Conservation (phyloP, 2,888 invertebrate species). For the Hipparchia semele region DNA sequence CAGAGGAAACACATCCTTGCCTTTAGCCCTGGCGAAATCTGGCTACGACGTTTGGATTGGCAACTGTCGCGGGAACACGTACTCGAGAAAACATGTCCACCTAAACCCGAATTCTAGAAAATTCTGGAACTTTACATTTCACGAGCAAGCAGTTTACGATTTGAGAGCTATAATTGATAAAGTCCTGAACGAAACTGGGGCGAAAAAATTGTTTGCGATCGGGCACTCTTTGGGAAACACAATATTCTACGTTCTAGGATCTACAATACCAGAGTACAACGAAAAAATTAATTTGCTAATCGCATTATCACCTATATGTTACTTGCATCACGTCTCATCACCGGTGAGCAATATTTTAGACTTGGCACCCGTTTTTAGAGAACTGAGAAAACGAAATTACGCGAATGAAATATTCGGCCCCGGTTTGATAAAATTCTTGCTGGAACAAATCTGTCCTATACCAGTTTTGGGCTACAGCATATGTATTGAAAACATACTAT, state of each 20-base stretch:
- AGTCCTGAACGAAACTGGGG: slow-evolving; percentile 65
- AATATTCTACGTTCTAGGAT: slow-evolving; percentile 73
- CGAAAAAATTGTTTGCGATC: slow-evolving; percentile 81
- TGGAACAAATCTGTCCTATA: neutral
- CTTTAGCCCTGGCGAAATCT: slow-evolving; percentile 61
- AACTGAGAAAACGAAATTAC: neutral
- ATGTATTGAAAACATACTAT: neutral
- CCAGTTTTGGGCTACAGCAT: neutral
- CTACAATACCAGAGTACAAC: slow-evolving; percentile 77
- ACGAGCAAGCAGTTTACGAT: slow-evolving; percentile 87
- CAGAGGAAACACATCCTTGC: slow-evolving; percentile 53
- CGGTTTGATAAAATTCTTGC: neutral
- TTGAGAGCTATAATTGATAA: slow-evolving; percentile 83
- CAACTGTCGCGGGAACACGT: slow-evolving; percentile 83
- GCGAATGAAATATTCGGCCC: neutral
- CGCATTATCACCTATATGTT: slow-evolving; percentile 79
- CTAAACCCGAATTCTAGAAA: slow-evolving; percentile 53
- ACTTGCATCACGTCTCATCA: slow-evolving; percentile 29
- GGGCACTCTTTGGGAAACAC: slow-evolving; percentile 87
- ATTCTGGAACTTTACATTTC: slow-evolving; percentile 83
- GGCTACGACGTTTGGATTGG: slow-evolving; percentile 75
- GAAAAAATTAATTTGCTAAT: slow-evolving; percentile 73
- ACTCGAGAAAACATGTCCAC: slow-evolving; percentile 77
- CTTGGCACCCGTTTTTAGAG: slow-evolving; percentile 41
- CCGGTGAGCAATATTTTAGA: slow-evolving; percentile 16